phyloP scores from a whole-genome alignment of 2,113 vertebrate genomes.

The Scortum barcoo region DNA sequence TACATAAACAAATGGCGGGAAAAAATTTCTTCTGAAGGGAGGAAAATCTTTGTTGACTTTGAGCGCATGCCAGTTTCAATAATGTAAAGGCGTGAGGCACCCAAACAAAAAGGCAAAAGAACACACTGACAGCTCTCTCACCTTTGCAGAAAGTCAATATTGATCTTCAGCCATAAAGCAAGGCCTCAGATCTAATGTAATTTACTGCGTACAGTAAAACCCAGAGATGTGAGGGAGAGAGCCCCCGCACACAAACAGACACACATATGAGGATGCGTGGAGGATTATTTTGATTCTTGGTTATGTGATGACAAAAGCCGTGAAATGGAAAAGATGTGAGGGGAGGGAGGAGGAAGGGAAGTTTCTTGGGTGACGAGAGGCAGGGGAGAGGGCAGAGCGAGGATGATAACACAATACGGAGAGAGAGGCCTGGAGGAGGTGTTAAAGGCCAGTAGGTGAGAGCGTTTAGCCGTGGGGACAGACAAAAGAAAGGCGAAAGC shows the following conservation, averaged over 20 bases:
- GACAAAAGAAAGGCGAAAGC: slow-evolving; percentile 60
- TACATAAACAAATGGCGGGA: slow-evolving; percentile 43
- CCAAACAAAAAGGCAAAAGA: slow-evolving; percentile 61
- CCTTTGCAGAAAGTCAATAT: slow-evolving; percentile 80
- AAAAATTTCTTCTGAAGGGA: slow-evolving; percentile 38
- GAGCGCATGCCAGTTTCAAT: slow-evolving; percentile 64
- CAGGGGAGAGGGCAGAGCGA: neutral
- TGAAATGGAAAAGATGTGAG: slow-evolving; percentile 41
- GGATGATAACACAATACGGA: slow-evolving; percentile 45
- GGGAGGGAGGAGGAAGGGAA: neutral
- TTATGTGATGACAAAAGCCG: slow-evolving; percentile 31
- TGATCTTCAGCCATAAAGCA: slow-evolving; percentile 68
- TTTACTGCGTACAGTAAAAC: slow-evolving; percentile 71
- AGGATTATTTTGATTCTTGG: slow-evolving; percentile 28
- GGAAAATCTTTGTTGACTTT: slow-evolving; percentile 75
- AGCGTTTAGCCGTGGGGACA: slow-evolving; percentile 26
- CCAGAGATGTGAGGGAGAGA: slow-evolving; percentile 51
- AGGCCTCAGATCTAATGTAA: slow-evolving; percentile 73
- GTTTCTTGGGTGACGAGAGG: slow-evolving; percentile 5
- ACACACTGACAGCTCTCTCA: slow-evolving; percentile 37
- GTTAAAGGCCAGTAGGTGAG: slow-evolving; percentile 69
- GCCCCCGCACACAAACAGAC: slow-evolving; percentile 3
- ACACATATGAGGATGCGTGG: slow-evolving; percentile 9
- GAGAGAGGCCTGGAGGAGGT: slow-evolving; percentile 54
- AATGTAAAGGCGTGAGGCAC: slow-evolving; percentile 57